Evolutionary conservation across 2,797 vertebrate genomes (phyloP), one percentile per base, ranked within the genome.

Genomic region (Knipowitschia caucasica): DNA sequence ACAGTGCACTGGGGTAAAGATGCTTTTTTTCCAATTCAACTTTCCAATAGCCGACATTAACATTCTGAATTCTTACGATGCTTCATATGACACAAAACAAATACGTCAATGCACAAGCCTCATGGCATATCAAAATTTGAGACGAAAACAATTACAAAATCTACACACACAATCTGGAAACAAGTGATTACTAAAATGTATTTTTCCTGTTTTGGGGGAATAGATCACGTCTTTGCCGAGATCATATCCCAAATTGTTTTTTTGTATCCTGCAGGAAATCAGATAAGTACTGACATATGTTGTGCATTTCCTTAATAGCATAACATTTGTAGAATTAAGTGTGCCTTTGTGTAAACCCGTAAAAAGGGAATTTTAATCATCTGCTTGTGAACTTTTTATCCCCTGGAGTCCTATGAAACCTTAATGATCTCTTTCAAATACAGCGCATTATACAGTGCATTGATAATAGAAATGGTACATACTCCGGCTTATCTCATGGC

Each of bases 201-300:
- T 73, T 78, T 80, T 60, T 54, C 18, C 11, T 76, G 40, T 72
- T 65, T 62, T 50, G 7, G 17, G 20, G 1, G 54, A 66, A 75
- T 71, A 67, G 60, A 71, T 78, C 66, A 66, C 43, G 51, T 61
- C 69, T 67, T 67, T 53, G 51, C 23, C 2, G 52, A 56, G 69
- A 84, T 80, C 71, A 75, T 60, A 70, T 83, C 59, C 71, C 51
- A 80, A 82, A 87, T 78, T 86, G 80, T 83, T 87, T 87, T 87
- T 86, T 82, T 69, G 64, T 74, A 78, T 82, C 67, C 61, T 72
- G 71, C 76, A 74, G 75, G 67, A 79, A 82, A 85, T 81, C 78
- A 68, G 78, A 81, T 86, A 77, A 86, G 81, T 77, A 62, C 73
- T 52, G 39, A 83, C 82, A 86, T 86, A 82, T 86, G 86, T 74